Evolutionary conservation across 2,888 invertebrate species (phyloP).

Genomic region (Tetheella fluctuosa): DNA sequence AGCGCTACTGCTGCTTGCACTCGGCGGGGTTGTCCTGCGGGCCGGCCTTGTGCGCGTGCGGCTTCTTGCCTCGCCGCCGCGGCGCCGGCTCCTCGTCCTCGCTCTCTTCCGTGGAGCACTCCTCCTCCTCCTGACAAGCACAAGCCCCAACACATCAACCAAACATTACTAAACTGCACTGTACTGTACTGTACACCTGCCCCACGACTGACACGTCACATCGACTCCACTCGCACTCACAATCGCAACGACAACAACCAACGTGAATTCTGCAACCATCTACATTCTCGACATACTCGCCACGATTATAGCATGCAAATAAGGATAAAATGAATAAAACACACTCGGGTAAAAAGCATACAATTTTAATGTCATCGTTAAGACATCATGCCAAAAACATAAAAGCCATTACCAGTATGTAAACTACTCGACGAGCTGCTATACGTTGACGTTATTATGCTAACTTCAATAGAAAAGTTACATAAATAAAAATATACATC

Average conservation of each 20-base stretch:
- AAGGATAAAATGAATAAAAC: conserved; percentile 72
- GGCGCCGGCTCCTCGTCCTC: conserved; percentile 81
- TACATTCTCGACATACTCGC: conserved; percentile 56
- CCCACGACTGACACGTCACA: neutral
- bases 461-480: conserved; percentile 76
- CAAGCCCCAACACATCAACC: conserved; percentile 31
- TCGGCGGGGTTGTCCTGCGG: conserved; percentile 82
- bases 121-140: conserved; percentile 76
- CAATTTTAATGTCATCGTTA: conserved; percentile 80
- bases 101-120: conserved; percentile 85
- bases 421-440: conserved; percentile 66
- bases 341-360: conserved; percentile 77
- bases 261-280: conserved; percentile 80
- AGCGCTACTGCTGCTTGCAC: conserved; percentile 88
- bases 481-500: conserved; percentile 75
- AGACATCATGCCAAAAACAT: conserved; percentile 79
- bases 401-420: conserved; percentile 70
- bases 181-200: neutral
- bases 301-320: conserved; percentile 64
- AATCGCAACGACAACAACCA: conserved; percentile 16
- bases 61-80: conserved; percentile 70
- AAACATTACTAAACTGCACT: conserved; percentile 27
- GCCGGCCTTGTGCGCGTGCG: conserved; percentile 37
- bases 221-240: neutral
- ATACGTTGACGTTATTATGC: conserved; percentile 65